phyloP scores from a whole-genome alignment of 2,888 invertebrate species.

The Caenorhabditis sp. region DNA sequence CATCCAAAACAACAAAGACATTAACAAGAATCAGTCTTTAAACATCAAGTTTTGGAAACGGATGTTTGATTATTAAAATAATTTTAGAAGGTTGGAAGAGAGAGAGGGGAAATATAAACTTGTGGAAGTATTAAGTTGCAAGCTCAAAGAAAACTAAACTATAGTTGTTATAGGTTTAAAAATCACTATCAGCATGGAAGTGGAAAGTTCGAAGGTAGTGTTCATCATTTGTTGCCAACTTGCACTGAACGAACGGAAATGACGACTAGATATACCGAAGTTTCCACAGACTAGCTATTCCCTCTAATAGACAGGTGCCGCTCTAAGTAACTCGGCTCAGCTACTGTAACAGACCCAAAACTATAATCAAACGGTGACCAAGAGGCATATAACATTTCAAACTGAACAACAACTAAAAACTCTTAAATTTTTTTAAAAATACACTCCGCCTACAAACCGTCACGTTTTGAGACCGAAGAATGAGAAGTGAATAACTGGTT shows the following conservation, averaged over 20 bases:
- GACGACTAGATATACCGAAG: too few relatives aligned
- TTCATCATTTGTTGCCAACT: too few relatives aligned
- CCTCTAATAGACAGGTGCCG: too few relatives aligned
- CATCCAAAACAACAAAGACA: constrained; percentile 19
- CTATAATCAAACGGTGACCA: too few relatives aligned
- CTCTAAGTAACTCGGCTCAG: too few relatives aligned
- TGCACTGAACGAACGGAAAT: too few relatives aligned
- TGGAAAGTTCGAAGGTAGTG: too few relatives aligned
- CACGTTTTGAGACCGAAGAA: constrained; percentile 5
- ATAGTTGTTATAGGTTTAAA: too few relatives aligned
- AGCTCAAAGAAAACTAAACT: background rate
- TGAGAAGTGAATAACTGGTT: constrained; percentile 9
- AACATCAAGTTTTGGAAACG: background rate
- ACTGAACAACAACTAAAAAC: background rate
- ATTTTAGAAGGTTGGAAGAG: background rate
- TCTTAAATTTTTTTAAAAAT: background rate
- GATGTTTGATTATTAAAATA: constrained; percentile 1
- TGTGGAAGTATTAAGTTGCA: background rate
- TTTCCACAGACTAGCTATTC: too few relatives aligned
- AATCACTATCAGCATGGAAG: too few relatives aligned
- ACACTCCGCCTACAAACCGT: background rate
- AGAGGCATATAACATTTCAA: background rate
- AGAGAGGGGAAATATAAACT: background rate
- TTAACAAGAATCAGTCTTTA: constrained; percentile 8
- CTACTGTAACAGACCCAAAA: too few relatives aligned